Evolutionary conservation across 2,797 vertebrate species (phyloP).

Genomic region (Argentina silus): DNA sequence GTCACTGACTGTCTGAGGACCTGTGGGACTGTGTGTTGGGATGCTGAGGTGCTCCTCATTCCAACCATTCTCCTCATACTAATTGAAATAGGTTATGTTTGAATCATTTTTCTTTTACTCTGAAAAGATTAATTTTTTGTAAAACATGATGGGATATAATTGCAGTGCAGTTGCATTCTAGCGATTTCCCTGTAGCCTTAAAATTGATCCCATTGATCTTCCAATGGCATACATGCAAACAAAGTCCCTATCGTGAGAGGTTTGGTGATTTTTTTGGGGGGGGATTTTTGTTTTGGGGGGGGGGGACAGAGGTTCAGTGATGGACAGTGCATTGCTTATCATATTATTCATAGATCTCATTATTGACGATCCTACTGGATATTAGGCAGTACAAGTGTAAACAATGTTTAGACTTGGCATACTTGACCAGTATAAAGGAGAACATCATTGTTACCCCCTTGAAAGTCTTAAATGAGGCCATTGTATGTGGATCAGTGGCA

Average conservation of each 20-base stretch:
- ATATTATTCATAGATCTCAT: constrained; percentile 12
- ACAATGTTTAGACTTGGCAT: neutral
- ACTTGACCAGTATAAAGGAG: constrained; percentile 14
- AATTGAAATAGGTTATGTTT: constrained; percentile 47
- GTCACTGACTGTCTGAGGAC: constrained; percentile 49
- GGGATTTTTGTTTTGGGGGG: no score
- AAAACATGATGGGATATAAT: constrained; percentile 7
- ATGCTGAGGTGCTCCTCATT: constrained; percentile 53
- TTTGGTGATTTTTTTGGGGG: neutral
- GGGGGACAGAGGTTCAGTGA: neutral
- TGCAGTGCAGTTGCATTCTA: constrained; percentile 40
- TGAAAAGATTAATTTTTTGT: constrained; percentile 5
- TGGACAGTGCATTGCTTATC: neutral
- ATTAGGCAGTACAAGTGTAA: neutral
- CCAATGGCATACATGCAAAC: constrained; percentile 21
- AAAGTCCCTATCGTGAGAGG: neutral
- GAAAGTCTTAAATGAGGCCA: neutral
- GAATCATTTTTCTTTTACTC: constrained; percentile 35
- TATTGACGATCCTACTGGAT: neutral
- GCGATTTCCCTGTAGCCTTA: constrained; percentile 62
- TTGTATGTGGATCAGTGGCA: no score
- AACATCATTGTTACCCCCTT: constrained; percentile 29
- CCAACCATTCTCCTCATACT: constrained; percentile 42
- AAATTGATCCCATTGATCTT: constrained; percentile 49
- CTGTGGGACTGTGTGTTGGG: constrained; percentile 31